These are phyloP conservation scores for Plagiodera versicolora DNA, from an alignment of 2,888 invertebrate genomes.

Conservation along the genomic window DNA sequence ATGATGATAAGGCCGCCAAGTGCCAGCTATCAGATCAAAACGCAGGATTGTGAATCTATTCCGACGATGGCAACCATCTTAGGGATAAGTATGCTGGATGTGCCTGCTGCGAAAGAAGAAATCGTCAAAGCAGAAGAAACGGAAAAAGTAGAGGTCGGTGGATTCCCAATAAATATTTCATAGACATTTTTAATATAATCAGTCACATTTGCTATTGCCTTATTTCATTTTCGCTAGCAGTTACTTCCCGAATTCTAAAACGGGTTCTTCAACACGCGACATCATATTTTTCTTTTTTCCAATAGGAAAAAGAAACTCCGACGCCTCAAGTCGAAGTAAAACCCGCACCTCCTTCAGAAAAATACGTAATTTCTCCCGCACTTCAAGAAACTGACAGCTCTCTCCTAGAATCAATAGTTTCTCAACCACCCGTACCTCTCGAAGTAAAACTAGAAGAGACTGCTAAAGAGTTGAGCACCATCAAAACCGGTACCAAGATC, in stretches of 20 bases:
- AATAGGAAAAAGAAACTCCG: conserved; percentile 13
- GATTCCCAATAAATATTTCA: too few relatives aligned
- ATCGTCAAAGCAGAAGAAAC: conserved; percentile 20
- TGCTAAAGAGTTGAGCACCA: conserved; percentile 47
- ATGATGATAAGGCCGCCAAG: conserved; percentile 46
- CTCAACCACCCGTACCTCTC: conserved; percentile 38
- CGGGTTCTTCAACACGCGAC: not conserved
- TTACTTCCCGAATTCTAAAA: too few relatives aligned
- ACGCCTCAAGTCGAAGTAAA: not conserved
- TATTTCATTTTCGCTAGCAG: too few relatives aligned
- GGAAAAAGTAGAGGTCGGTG: conserved; percentile 46
- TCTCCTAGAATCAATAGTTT: conserved; percentile 48
- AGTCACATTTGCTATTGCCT: too few relatives aligned
- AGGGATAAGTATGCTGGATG: conserved; percentile 24
- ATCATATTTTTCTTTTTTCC: too few relatives aligned
- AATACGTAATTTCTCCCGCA: conserved; percentile 47
- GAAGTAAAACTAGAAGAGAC: conserved; percentile 47
- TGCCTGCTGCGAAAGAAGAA: conserved; percentile 12
- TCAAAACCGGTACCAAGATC: conserved; percentile 53
- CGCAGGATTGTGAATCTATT: conserved; percentile 30
- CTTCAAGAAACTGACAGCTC: conserved; percentile 52
- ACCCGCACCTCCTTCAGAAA: conserved; percentile 21
- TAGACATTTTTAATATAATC: too few relatives aligned
- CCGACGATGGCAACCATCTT: conserved; percentile 28
- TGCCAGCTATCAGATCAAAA: conserved; percentile 45